Evolutionary conservation across 1,140 invertebrate species (phyloP).

Genomic region (Drosophila tropicalis): DNA sequence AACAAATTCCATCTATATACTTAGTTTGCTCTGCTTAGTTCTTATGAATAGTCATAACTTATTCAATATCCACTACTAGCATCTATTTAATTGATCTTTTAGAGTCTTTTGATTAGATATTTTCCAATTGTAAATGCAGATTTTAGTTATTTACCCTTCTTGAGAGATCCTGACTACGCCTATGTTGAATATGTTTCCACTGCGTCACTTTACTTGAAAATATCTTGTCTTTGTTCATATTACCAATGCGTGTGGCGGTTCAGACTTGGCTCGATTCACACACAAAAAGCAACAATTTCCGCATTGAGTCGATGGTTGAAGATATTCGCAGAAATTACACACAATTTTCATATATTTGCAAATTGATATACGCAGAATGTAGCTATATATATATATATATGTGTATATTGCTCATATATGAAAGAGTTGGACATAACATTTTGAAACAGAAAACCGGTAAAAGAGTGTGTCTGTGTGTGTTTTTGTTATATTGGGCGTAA

Average conservation of each 20-base stretch:
- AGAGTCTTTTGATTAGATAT: too few species aligned
- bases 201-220: background rate
- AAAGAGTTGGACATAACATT: background rate
- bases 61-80: too few species aligned
- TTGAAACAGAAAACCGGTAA: slow-evolving; percentile 1
- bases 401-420: background rate
- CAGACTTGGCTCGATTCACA: background rate
- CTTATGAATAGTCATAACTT: too few species aligned
- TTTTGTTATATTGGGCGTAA: slow-evolving; percentile 21
- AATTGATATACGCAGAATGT: background rate
- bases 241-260: background rate
- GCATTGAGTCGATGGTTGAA: slow-evolving; percentile 2
- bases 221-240: slow-evolving; percentile 7
- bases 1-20: too few species aligned
- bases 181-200: background rate
- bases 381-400: too few species aligned
- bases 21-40: too few species aligned
- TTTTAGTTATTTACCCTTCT: too few species aligned
- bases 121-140: too few species aligned
- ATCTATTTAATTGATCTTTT: too few species aligned
- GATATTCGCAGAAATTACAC: slow-evolving; percentile 3
- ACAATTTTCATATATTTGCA: slow-evolving; percentile 9
- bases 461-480: background rate
- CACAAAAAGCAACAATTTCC: slow-evolving; percentile 9
- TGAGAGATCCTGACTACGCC: background rate